A percentile compares a stretch with the other conserved stretches of the same genome.
These are phyloP conservation scores for Oreocharis arfaki DNA, from an alignment of 2,113 vertebrate species.

Conservation along the genomic window DNA sequence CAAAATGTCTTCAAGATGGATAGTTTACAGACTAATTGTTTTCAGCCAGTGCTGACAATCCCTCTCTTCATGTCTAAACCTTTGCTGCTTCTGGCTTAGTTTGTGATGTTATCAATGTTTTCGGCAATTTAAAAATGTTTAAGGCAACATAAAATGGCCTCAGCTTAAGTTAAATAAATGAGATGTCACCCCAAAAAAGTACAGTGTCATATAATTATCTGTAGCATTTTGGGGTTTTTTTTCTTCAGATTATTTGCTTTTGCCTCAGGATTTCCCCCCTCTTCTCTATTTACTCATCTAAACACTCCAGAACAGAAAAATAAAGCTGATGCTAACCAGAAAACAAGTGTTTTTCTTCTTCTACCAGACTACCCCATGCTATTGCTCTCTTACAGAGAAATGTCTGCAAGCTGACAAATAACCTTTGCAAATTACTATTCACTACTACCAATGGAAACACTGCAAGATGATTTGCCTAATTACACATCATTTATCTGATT, in stretches of 20 bases:
- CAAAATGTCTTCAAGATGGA: neutral
- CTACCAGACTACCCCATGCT: neutral
- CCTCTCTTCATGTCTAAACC: neutral
- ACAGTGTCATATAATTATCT: neutral
- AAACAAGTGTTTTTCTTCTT: neutral
- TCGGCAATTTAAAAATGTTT: neutral
- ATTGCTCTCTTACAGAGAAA: neutral
- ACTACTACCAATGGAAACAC: neutral
- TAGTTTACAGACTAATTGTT: neutral
- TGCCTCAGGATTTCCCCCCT: neutral
- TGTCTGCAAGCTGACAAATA: neutral
- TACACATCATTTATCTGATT: neutral
- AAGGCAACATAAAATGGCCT: neutral
- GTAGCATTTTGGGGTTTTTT: neutral
- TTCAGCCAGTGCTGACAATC: neutral
- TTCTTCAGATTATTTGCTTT: neutral
- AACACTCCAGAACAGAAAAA: neutral
- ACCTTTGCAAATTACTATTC: neutral
- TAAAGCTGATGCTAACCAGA: neutral
- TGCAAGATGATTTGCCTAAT: conserved; percentile 2
- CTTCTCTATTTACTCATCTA: neutral
- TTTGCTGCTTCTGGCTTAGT: neutral
- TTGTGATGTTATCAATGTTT: neutral
- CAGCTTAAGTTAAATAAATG: neutral
- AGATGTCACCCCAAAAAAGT: neutral